Conservation (phyloP, 1,140 invertebrate genomes). For the Achatina immaculata region DNA sequence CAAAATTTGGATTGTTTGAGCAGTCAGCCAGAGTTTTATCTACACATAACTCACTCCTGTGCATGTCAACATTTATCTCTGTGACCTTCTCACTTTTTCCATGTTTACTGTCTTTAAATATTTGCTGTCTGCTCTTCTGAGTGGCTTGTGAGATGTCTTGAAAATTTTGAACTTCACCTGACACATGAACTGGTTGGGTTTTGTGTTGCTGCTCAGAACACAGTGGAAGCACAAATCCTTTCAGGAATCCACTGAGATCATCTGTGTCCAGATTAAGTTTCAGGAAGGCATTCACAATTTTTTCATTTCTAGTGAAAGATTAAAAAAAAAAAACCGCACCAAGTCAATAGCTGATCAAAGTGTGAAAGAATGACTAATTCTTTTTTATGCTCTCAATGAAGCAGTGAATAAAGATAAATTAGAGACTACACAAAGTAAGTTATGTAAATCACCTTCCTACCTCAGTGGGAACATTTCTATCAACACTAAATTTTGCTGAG, state of each 20-base stretch:
- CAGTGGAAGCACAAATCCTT: conserved; percentile 55
- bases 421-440: conserved; percentile 3
- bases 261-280: conserved; percentile 60
- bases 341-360: not conserved
- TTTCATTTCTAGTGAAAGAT: conserved; percentile 51
- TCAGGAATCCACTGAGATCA: conserved; percentile 58
- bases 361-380: not conserved
- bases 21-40: not conserved
- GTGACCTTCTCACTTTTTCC: not conserved
- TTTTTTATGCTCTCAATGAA: not conserved
- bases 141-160: too few species aligned
- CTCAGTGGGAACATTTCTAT: not conserved
- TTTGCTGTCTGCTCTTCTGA: not conserved
- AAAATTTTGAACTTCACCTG: not conserved
- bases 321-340: too few species aligned
- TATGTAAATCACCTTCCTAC: not conserved
- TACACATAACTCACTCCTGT: not conserved
- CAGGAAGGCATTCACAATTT: conserved; percentile 58
- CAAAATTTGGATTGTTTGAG: not conserved
- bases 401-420: conserved; percentile 4
- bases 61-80: not conserved
- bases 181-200: not conserved
- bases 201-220: not conserved
- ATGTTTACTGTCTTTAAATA: not conserved
- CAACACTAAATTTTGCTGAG: too few species aligned